Conservation (phyloP, 2,113 vertebrate species). For the Noctilio leporinus region DNA sequence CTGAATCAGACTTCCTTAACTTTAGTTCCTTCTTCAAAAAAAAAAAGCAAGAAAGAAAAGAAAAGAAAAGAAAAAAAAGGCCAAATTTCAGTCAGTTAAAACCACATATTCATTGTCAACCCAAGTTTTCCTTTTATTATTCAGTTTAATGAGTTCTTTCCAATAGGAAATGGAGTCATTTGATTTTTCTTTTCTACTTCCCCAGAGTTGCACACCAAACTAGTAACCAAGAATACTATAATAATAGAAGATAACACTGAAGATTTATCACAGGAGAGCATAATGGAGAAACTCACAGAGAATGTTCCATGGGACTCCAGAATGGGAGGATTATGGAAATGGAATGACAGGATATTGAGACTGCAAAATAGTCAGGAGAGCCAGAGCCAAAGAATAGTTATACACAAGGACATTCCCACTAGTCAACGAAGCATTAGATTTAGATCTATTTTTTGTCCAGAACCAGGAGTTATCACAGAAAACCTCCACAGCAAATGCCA, state of each 20-base stretch:
- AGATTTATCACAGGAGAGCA: not conserved
- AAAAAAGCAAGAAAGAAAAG: constrained; percentile 28
- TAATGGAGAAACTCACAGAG: constrained; percentile 13
- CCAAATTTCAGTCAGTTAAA: not conserved
- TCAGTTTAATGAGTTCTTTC: not conserved
- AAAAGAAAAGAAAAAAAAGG: constrained; percentile 5
- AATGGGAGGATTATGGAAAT: constrained; percentile 43
- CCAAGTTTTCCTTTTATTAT: not conserved
- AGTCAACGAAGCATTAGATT: not conserved
- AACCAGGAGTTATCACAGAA: constrained; percentile 7
- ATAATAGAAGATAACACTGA: not conserved
- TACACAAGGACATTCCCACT: not conserved
- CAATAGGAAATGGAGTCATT: not conserved
- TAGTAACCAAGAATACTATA: not conserved
- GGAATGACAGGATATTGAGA: constrained; percentile 11
- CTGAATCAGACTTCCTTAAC: not conserved
- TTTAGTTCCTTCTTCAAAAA: not conserved
- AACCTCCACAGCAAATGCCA: not conserved
- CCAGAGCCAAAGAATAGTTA: not conserved
- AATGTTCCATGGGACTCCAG: not conserved
- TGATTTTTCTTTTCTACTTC: not conserved
- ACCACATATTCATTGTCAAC: not conserved
- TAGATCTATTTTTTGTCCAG: constrained; percentile 20
- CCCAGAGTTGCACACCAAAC: constrained; percentile 36
- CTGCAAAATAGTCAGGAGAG: not conserved